Base-by-base conservation (phyloP, 2,888 invertebrate species). In the Tuta absoluta region DNA sequence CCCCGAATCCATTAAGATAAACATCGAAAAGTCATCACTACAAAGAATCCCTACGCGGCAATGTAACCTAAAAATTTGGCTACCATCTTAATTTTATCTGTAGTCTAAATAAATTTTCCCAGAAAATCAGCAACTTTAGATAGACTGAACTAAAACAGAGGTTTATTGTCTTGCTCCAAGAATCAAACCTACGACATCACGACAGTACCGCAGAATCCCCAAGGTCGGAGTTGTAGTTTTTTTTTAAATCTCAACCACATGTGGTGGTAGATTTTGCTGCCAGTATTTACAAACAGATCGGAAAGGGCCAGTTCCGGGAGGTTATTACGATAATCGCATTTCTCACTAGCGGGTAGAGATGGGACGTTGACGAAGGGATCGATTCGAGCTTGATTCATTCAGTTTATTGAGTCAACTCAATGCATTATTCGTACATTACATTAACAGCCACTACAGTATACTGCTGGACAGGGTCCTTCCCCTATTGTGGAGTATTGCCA, bases 271-370 rank as follows among this genome's bases (percentile, higher is more conserved):
- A 61, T 63, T 65, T 65, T 63, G 57, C 63, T 62, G 21, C 75
- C 75, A 77, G 71, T 81, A 80, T 81, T 80, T 77, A 78, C 76
- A 77, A 81, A 78, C 78, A 76, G 78, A 84, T 87, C 85, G 84
- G 84, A 82, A 84, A 85, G 80, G 80, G 80, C 79, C 69, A 21
- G 80, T 89, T 86, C 86, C 84, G 80, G 84, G 86, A 87, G 86
- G 83, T 87, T 87, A 86, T 90, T 89, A 89, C 86, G 82, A 84
- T 90, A 89, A 91, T 90, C 85, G 83, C 82, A 80, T 86, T 90
- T 89, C 89, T 84, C 81, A 85, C 87, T 85, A 87, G 83, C 23
- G 5, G 38, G 38, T 62, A 53, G 62, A n/a, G 62, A 2, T 62
- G 62, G 12, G 60, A 41, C 23, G 3, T 5, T 24, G 23, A 24